Base-by-base conservation (phyloP, 1,140 invertebrate species). In the Pinna nobilis region DNA sequence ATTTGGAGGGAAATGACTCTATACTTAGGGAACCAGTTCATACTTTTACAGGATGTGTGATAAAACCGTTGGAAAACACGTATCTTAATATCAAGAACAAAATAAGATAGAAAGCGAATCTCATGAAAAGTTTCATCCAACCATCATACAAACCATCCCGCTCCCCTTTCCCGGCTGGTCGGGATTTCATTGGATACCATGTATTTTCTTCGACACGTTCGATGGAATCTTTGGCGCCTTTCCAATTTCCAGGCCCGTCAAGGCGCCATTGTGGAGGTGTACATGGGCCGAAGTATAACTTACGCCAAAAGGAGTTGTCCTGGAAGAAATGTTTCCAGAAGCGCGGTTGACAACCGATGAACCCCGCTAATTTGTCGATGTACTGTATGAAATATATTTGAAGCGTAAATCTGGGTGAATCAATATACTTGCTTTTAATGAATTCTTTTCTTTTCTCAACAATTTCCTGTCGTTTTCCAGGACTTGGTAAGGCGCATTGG, bases 261-360 rank as follows among this genome's bases (percentile, higher is more conserved):
- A 91, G 74, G 61, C 91, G 79, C 77, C 90, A 91, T 39, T 89
- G 90, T 55, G 90, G 91, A 1, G 90, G 88, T 4, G 86, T 66
- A 65, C 85, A 86, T 0, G 89, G 82, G 1, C 89, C 88, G 64
- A 88, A 82, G 15, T 88, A n/a, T 7, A 77, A 50, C 33, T 66
- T 70, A 3, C 51, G 74, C 74, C 74, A 79, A 7, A 79, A 57
- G 6, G 61, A 68, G 6, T 66, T 57, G 33, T 76, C 68, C 3
- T 53, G 32, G 57, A 79, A 72, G 49, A 79, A 76, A 51, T 63
- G 65, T 37, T 77, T 79, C 68, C 61, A 71, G 2, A 79, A 49
- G 32, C 70, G 60, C 23, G 78, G 78, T 37, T 66, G 41, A 57
- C 78, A 79, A 0, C 78, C 78, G 32, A 79, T 74, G 37, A 71